phyloP scores from a whole-genome alignment of 1,140 invertebrate genomes.

The Diabrotica undecimpunctata region DNA sequence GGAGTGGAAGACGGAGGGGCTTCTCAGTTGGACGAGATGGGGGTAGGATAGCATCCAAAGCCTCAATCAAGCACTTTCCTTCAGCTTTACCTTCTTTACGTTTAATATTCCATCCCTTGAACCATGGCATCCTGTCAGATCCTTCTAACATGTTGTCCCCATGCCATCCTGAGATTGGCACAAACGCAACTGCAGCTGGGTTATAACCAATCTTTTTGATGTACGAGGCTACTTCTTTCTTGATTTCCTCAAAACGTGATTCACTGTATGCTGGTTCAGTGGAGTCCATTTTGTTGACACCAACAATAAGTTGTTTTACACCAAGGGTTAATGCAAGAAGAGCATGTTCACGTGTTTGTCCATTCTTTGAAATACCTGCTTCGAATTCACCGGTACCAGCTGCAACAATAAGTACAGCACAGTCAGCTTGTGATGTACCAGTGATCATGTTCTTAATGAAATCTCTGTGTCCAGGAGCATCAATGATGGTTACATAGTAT shows the following conservation, averaged over 20 bases:
- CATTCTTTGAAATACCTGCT: slow-evolving; percentile 93
- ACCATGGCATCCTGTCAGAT: slow-evolving; percentile 80
- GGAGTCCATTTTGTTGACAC: slow-evolving; percentile 95
- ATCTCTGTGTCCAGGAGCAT: slow-evolving; percentile 94
- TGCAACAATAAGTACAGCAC: slow-evolving; percentile 89
- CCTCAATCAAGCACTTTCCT: slow-evolving; percentile 83
- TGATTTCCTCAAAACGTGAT: slow-evolving; percentile 85
- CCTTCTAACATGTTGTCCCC: slow-evolving; percentile 90
- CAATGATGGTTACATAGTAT: slow-evolving; percentile 94
- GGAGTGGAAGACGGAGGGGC: slow-evolving; percentile 83
- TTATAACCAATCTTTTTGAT: slow-evolving; percentile 96
- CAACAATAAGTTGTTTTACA: slow-evolving; percentile 91
- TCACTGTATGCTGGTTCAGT: slow-evolving; percentile 87
- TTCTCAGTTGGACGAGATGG: slow-evolving; percentile 84
- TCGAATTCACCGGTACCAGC: slow-evolving; percentile 93
- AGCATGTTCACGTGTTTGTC: slow-evolving; percentile 91
- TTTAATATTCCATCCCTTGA: slow-evolving; percentile 86
- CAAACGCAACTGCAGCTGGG: slow-evolving; percentile 84
- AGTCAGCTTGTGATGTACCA: slow-evolving; percentile 89
- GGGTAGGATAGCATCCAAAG: slow-evolving; percentile 83
- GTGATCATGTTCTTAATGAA: slow-evolving; percentile 99
- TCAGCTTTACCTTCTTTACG: slow-evolving; percentile 80
- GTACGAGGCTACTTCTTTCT: slow-evolving; percentile 85
- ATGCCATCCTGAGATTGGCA: slow-evolving; percentile 93
- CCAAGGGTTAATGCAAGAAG: slow-evolving; percentile 90